Conservation (phyloP, 2,888 invertebrate species). For the Polietes domitor region DNA sequence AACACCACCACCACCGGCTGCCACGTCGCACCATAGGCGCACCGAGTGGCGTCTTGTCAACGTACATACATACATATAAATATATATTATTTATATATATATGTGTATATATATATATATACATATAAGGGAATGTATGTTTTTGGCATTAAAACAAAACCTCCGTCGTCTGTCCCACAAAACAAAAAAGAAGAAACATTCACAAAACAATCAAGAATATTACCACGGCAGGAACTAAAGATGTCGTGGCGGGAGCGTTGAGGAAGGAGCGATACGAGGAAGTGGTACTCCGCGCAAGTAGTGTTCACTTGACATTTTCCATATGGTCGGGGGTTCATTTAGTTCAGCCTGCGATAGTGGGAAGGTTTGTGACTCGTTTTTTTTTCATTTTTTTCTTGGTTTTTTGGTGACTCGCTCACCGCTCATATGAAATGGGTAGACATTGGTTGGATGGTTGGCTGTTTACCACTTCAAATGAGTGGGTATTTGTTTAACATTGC, state of each 20-base stretch:
- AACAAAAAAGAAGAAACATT: neutral
- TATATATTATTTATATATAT: neutral
- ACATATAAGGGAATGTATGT: slow-evolving; percentile 4
- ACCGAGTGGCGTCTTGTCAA: slow-evolving; percentile 59
- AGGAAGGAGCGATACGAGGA: slow-evolving; percentile 3
- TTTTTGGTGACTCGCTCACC: neutral
- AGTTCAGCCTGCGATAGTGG: neutral
- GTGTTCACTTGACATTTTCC: slow-evolving; percentile 55
- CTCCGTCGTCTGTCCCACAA: no score
- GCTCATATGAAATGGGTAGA: slow-evolving; percentile 29
- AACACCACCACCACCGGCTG: slow-evolving; percentile 27
- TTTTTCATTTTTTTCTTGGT: neutral
- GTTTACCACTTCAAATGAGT: slow-evolving; percentile 51
- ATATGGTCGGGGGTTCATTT: slow-evolving; percentile 49
- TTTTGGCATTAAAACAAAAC: slow-evolving; percentile 39
- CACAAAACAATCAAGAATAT: slow-evolving; percentile 9
- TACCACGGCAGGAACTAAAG: slow-evolving; percentile 6
- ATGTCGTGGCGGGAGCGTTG: neutral
- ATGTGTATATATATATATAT: neutral
- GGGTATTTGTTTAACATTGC: slow-evolving; percentile 53
- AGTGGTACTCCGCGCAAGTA: slow-evolving; percentile 27
- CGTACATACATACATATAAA: slow-evolving; percentile 11
- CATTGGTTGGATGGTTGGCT: neutral
- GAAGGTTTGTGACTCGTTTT: slow-evolving; percentile 12
- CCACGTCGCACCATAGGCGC: slow-evolving; percentile 40